Base-by-base conservation (phyloP, 2,113 vertebrate species). In the Stercorarius parasiticus region DNA sequence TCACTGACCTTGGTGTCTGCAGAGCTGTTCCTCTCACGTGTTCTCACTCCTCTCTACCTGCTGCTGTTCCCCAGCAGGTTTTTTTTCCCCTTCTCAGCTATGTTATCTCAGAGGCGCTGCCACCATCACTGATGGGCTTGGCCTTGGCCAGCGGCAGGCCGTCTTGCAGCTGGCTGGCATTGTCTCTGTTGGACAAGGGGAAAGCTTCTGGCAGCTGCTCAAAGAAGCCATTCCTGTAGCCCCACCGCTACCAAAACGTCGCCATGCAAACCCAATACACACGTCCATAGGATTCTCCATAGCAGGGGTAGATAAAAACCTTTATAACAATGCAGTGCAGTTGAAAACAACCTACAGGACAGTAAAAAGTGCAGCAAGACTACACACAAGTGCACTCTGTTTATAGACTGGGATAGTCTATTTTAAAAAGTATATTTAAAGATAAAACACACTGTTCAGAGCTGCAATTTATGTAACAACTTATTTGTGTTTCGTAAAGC, bases 401-500 rank as follows among this genome's bases (percentile, higher is more conserved):
- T 96, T 94, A 95, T 83, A 56, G 47, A 70, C 25, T 74, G 61
- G 26, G 88, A 78, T 34, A 56, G 47, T 34, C 77, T 93, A 84
- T 93, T 95, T 96, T 74, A 5, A 82, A 73, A 89, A 81, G 47
- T 52, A 6, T 91, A 91, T 95, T 93, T 95, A 93, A 96, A 89
- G 91, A 87, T 47, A 94, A 86, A 94, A 84, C 86, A 95, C 80
- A 91, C 77, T 85, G 40, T 81, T 91, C 64, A 86, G 89, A 55
- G 65, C 42, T 73, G 79, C 40, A 78, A 58, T 78, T 97, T 96
- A 96, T 91, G 59, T 96, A 96, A 97, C 58, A 70, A 77, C 52
- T 72, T 95, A 85, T 92, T 92, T 92, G 67, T 8, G n/a, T 85
- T 96, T 93, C 95, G 91, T 72, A 91, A 95, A 93, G 70, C 58